Percentiles rank a stretch among this genome's conserved stretches.
These are phyloP conservation scores for Pollenia angustigena DNA, from an alignment of 2,888 invertebrate genomes.

Conservation along the genomic window DNA sequence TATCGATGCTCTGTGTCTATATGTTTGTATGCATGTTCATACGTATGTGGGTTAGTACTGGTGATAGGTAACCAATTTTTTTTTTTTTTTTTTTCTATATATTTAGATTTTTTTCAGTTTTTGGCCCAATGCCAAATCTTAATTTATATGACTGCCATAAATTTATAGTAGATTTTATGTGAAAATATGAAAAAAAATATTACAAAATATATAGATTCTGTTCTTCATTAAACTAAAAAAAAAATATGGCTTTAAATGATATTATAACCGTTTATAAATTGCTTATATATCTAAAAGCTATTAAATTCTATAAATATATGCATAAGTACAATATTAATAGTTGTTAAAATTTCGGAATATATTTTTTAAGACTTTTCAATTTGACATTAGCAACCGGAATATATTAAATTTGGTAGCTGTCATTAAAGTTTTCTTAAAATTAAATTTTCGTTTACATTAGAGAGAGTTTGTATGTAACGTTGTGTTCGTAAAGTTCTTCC, in stretches of 20 bases:
- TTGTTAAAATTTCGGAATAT: background rate
- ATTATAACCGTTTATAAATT: slow-evolving; percentile 20
- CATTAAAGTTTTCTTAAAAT: too few relatives aligned
- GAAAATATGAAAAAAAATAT: slow-evolving; percentile 13
- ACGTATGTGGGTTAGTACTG: slow-evolving; percentile 2
- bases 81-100: background rate
- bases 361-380: too few relatives aligned
- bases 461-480: too few relatives aligned
- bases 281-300: slow-evolving; percentile 15
- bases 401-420: too few relatives aligned
- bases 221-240: background rate
- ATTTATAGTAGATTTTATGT: slow-evolving; percentile 55
- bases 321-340: background rate
- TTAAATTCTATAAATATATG: background rate
- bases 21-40: background rate
- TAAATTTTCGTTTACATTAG: too few relatives aligned
- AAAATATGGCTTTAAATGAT: background rate
- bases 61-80: slow-evolving; percentile 45
- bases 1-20: background rate
- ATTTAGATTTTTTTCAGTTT: background rate
- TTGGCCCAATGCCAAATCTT: slow-evolving; percentile 59
- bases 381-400: too few relatives aligned
- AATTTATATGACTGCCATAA: slow-evolving; percentile 62
- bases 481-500: too few relatives aligned
- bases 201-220: background rate